phyloP scores from a whole-genome alignment of 2,888 invertebrate genomes.

The Lepidocyrtoides sp. region DNA sequence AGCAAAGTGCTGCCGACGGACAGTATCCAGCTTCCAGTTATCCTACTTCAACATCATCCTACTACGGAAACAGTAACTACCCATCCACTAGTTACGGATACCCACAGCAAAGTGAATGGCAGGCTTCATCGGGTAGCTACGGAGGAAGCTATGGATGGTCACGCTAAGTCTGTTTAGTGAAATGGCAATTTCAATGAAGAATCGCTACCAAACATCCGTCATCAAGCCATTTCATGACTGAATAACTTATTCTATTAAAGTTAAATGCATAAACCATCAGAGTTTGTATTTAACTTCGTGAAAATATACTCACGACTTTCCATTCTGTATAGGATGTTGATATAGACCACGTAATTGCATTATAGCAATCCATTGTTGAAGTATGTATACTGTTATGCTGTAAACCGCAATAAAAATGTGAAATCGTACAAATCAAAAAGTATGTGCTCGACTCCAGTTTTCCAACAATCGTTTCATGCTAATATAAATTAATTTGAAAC shows the following conservation, averaged over 20 bases:
- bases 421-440: conserved; percentile 12
- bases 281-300: neutral
- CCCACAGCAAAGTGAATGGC: conserved; percentile 52
- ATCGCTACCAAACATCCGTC: neutral
- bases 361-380: conserved; percentile 53
- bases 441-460: neutral
- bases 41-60: conserved; percentile 38
- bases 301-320: neutral
- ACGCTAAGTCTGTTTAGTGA: conserved; percentile 22
- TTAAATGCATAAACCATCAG: neutral
- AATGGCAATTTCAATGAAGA: neutral
- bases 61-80: conserved; percentile 22
- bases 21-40: conserved; percentile 35
- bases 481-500: too few species aligned
- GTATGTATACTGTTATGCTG: neutral
- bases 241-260: conserved; percentile 31
- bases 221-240: conserved; percentile 45
- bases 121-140: conserved; percentile 49
- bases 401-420: neutral
- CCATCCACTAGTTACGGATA: conserved; percentile 62
- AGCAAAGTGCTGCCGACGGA: neutral
- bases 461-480: too few species aligned
- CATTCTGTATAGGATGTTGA: conserved; percentile 52
- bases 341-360: conserved; percentile 60
- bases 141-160: conserved; percentile 61